These are phyloP conservation scores for Bothrops jararaca DNA, from an alignment of 2,113 vertebrate species.

Conservation along the genomic window DNA sequence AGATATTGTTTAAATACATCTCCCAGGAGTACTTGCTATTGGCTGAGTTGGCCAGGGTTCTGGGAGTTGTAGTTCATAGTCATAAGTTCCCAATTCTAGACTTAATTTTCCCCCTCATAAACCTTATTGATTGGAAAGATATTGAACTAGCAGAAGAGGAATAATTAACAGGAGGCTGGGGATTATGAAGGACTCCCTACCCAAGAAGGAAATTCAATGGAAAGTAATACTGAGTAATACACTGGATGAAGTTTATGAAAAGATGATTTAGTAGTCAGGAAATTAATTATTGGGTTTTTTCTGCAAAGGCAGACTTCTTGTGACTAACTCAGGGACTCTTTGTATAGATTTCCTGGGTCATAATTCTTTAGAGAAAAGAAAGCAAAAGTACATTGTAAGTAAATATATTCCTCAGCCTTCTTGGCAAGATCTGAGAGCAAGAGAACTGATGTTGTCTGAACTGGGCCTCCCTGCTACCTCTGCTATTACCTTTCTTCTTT, in stretches of 20 bases:
- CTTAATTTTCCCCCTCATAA: not conserved
- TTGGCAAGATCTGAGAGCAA: not conserved
- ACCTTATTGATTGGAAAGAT: not conserved
- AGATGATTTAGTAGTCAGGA: conserved; percentile 33
- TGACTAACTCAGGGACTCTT: conserved; percentile 8
- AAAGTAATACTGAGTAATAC: conserved; percentile 47
- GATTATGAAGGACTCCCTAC: conserved; percentile 32
- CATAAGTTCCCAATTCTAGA: not conserved
- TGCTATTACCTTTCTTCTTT: not conserved
- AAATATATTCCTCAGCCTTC: not conserved
- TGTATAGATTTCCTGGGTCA: not conserved
- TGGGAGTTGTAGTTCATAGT: not conserved
- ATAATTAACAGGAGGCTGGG: conserved; percentile 43
- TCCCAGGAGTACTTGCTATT: not conserved
- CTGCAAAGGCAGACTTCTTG: conserved; percentile 35
- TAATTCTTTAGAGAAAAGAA: conserved; percentile 3
- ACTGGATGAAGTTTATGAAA: conserved; percentile 43
- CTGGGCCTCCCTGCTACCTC: not conserved
- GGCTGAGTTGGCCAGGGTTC: not conserved
- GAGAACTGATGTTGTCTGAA: not conserved
- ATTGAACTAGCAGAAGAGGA: conserved; percentile 5
- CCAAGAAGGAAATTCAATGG: conserved; percentile 40
- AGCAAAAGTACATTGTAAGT: not conserved
- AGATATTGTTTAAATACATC: not conserved
- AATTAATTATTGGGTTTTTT: conserved; percentile 64